Percentiles rank a stretch among this genome's conserved stretches.
phyloP scores from a whole-genome alignment of 1,140 invertebrate species.

The Tachypleus tridentatus region DNA sequence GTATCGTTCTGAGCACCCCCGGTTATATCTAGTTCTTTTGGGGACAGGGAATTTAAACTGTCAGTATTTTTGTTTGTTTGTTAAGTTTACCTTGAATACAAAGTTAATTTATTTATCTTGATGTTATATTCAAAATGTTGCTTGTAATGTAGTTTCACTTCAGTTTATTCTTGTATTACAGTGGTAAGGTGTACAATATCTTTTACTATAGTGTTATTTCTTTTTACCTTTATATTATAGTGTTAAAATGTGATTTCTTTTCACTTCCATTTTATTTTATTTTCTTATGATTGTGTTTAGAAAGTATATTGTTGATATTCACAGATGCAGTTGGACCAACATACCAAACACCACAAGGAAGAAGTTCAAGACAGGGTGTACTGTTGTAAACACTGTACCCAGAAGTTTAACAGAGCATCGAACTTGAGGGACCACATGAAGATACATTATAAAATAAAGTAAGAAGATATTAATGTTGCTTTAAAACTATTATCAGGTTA shows the following conservation, averaged over 20 bases:
- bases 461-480: constrained; percentile 10
- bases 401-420: constrained; percentile 32
- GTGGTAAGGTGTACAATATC: too few species aligned
- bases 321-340: constrained; percentile 41
- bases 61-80: too few species aligned
- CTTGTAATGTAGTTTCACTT: neutral
- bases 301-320: constrained; percentile 17
- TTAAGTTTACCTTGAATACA: too few species aligned
- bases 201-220: too few species aligned
- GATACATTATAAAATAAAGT: constrained; percentile 42
- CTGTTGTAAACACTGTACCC: constrained; percentile 34
- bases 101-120: too few species aligned
- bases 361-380: constrained; percentile 32
- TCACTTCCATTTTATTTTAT: neutral
- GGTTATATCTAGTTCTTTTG: too few species aligned
- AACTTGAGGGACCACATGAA: constrained; percentile 40
- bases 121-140: too few species aligned
- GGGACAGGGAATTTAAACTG: too few species aligned
- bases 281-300: neutral
- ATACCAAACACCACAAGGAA: constrained; percentile 38
- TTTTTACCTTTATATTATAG: too few species aligned
- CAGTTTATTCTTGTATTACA: neutral
- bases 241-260: too few species aligned
- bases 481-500: too few species aligned
- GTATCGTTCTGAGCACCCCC: too few species aligned